phyloP scores from a whole-genome alignment of 2,113 vertebrate species.

The Barbus barbus region DNA sequence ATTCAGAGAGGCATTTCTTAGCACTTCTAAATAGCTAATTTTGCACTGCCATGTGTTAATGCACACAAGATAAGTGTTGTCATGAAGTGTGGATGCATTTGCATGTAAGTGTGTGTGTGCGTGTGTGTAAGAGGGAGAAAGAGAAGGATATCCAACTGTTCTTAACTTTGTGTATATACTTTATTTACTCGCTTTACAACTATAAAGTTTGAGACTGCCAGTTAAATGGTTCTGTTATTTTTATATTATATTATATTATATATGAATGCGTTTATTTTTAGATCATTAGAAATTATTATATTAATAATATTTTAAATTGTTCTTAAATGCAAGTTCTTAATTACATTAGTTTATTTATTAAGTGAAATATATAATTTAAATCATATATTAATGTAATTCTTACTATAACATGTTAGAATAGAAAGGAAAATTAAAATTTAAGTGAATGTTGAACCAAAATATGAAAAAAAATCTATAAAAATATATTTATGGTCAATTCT shows the following conservation, averaged over 20 bases:
- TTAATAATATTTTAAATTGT: background rate
- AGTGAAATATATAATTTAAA: too few relatives aligned
- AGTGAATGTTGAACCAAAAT: too few relatives aligned
- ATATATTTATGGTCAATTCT: too few relatives aligned
- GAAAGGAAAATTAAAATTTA: background rate
- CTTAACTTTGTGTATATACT: background rate
- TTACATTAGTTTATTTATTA: too few relatives aligned
- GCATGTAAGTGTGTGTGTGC: background rate
- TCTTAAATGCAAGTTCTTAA: too few relatives aligned
- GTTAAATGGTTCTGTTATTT: background rate
- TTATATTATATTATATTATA: background rate
- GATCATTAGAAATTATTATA: background rate
- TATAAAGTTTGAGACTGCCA: background rate
- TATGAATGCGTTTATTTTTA: too few relatives aligned
- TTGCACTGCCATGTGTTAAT: constrained; percentile 30
- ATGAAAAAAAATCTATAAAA: too few relatives aligned
- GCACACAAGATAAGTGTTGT: constrained; percentile 7
- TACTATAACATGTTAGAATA: too few relatives aligned
- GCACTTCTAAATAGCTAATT: constrained; percentile 33
- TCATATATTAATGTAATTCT: too few relatives aligned
- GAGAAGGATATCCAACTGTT: background rate
- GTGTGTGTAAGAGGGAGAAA: background rate
- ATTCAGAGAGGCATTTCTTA: constrained; percentile 32
- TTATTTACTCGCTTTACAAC: background rate
- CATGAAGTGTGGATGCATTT: background rate